Evolutionary conservation across 2,888 invertebrate species (phyloP).

Genomic region (Orthonychiurus folsomi): DNA sequence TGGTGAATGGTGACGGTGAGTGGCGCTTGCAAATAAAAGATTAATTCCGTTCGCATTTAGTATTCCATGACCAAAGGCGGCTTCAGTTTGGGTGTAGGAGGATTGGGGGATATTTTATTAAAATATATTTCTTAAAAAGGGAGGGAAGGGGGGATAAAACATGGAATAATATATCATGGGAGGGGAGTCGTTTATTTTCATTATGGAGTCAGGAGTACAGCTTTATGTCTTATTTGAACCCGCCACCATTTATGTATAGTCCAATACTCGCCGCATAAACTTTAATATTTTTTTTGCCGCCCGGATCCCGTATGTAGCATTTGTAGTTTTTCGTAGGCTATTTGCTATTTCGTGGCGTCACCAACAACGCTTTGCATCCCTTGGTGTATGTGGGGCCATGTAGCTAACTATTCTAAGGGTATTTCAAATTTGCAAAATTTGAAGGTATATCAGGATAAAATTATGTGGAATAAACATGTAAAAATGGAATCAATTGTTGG

Average conservation of each 20-base stretch:
- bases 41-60: background rate
- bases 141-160: constrained; percentile 8
- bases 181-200: constrained; percentile 30
- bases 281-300: constrained; percentile 32
- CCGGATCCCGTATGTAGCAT: constrained; percentile 21
- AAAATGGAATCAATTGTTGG: too few species aligned
- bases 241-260: constrained; percentile 21
- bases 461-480: too few species aligned
- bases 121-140: background rate
- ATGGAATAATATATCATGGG: constrained; percentile 26
- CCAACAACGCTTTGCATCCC: too few species aligned
- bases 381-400: background rate
- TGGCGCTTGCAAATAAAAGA: background rate
- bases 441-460: too few species aligned
- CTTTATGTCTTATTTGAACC: constrained; percentile 29
- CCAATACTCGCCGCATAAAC: constrained; percentile 24
- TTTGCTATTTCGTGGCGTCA: too few species aligned
- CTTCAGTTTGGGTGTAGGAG: background rate
- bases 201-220: constrained; percentile 30
- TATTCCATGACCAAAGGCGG: too few species aligned
- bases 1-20: too few species aligned
- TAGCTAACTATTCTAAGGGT: too few species aligned
- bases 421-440: too few species aligned
- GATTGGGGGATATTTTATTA: background rate
- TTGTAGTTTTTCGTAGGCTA: constrained; percentile 15